Evolutionary conservation across 2,888 invertebrate genomes (phyloP), one percentile per base, ranked within the genome.

Genomic region (Caenorhabditis sp.): DNA sequence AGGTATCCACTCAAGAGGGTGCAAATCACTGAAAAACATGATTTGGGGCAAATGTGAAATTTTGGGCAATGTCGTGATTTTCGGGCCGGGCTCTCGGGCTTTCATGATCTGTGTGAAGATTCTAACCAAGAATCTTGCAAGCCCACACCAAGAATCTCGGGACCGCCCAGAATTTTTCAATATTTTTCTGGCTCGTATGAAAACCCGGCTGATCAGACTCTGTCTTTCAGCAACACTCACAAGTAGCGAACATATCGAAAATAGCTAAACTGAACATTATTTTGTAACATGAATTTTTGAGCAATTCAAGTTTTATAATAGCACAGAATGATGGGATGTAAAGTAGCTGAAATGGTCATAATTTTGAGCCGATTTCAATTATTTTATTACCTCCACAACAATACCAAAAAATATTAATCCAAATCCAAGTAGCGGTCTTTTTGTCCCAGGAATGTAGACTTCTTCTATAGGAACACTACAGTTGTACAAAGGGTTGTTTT

Each of bases 1-100:
- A 77, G 51, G 36, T 66, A 70, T 3, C 77, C 77, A 54, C 67
- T 69, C 53, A 77, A 53, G 31, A 71, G 66, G 4, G 74, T 71
- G n/a, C 61, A 64, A 12, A 54, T 60, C 26, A 62, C 71, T 71
- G 51, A 21, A 66, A 60, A 21, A 53, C 5, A 23, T 36, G 1
- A 8, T 49, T 23, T 26, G 17, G 3, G 6, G 3, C 8, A 31
- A 19, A 6, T 12, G 17, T 17, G 27, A 31, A 21, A 31, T 61
- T 26, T n/a, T n/a, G n/a, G n/a, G n/a, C n/a, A n/a, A n/a, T n/a
- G n/a, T n/a, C n/a, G n/a, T n/a, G n/a, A n/a, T n/a, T n/a, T n/a
- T n/a, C n/a, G n/a, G n/a, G n/a, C n/a, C n/a, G n/a, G n/a, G n/a
- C n/a, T n/a, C n/a, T n/a, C n/a, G n/a, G n/a, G n/a, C n/a, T n/a